Percentiles rank a stretch among this genome's conserved stretches.
These are phyloP conservation scores for Hermatobates lingyangjiaoensis DNA, from an alignment of 1,140 invertebrate genomes.

Conservation along the genomic window DNA sequence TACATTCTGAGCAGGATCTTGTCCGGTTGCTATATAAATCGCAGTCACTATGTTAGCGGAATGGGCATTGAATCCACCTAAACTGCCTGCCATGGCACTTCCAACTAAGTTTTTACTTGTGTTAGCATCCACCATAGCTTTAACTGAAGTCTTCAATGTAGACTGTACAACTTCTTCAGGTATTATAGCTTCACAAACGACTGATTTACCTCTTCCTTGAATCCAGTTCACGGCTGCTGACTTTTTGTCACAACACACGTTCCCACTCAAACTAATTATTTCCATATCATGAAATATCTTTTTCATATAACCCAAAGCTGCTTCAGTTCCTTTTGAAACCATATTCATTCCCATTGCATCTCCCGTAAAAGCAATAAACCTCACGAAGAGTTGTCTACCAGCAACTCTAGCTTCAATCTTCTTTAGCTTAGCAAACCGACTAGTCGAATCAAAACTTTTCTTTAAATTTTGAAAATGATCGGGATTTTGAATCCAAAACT, in stretches of 20 bases:
- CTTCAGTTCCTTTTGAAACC: constrained; percentile 90
- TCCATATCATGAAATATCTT: constrained; percentile 69
- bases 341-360: constrained; percentile 99
- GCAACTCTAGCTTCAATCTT: constrained; percentile 65
- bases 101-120: constrained; percentile 88
- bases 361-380: constrained; percentile 90
- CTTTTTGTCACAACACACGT: constrained; percentile 96
- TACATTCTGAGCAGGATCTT: constrained; percentile 95
- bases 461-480: constrained; percentile 71
- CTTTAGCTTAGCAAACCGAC: constrained; percentile 64
- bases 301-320: constrained; percentile 51
- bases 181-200: constrained; percentile 81
- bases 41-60: constrained; percentile 97
- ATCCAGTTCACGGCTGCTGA: constrained; percentile 95
- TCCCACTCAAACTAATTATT: constrained; percentile 83
- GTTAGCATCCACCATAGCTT: constrained; percentile 71
- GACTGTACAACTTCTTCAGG: constrained; percentile 46
- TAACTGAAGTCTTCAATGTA: constrained; percentile 70
- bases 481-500: constrained; percentile 63
- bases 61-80: constrained; percentile 91
- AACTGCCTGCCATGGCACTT: constrained; percentile 81
- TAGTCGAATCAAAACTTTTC: constrained; percentile 73
- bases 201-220: constrained; percentile 88
- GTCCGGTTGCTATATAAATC: constrained; percentile 91
- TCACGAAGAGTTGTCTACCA: constrained; percentile 70